These are phyloP conservation scores for Chaitophorus viminalis DNA, from an alignment of 2,888 invertebrate species.

Conservation along the genomic window DNA sequence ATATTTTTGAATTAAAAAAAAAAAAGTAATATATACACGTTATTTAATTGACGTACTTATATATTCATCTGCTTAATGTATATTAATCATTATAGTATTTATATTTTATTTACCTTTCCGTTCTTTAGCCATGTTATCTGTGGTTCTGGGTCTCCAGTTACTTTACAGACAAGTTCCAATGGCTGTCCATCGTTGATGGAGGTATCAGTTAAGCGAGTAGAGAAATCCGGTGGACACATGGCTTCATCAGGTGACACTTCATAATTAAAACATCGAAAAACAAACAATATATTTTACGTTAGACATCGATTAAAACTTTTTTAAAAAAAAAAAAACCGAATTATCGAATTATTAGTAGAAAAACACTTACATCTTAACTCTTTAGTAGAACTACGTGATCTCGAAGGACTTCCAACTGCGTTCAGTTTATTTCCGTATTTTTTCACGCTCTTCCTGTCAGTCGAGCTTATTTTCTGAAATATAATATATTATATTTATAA, in stretches of 20 bases:
- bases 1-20: not conserved
- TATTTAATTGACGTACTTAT: too few species aligned
- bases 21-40: too few species aligned
- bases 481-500: too few species aligned
- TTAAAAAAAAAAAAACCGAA: not conserved
- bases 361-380: constrained; percentile 80
- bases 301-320: constrained; percentile 13
- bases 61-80: not conserved
- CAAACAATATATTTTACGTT: not conserved
- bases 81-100: not conserved
- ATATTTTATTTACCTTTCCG: constrained; percentile 71
- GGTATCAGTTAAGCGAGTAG: constrained; percentile 79
- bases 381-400: constrained; percentile 90
- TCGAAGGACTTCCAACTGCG: constrained; percentile 81
- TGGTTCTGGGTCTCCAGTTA: constrained; percentile 93
- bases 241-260: constrained; percentile 87
- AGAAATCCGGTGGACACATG: constrained; percentile 88
- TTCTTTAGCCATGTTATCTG: constrained; percentile 91
- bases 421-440: constrained; percentile 78
- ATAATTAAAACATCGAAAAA: too few species aligned
- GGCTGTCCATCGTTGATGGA: constrained; percentile 89
- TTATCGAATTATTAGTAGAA: not conserved
- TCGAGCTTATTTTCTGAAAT: constrained; percentile 65
- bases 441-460: constrained; percentile 71
- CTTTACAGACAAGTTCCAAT: constrained; percentile 82